Conservation (phyloP, 2,797 vertebrate genomes). For the Tokudaia muenninki region DNA sequence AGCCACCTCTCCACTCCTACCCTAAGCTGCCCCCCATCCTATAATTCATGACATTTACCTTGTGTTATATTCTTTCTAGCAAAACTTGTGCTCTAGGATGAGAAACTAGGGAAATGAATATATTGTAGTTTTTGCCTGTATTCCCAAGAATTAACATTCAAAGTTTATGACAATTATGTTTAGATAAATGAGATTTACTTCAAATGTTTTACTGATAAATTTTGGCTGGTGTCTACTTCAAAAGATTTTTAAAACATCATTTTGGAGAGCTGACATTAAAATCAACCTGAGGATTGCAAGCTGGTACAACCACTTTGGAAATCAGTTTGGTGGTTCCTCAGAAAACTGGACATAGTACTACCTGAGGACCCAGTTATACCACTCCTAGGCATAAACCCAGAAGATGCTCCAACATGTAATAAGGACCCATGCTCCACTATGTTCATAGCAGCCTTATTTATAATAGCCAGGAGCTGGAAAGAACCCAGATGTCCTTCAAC, state of each 20-base stretch:
- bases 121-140: slow-evolving; percentile 15
- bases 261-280: slow-evolving; percentile 44
- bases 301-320: too few species aligned
- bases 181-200: slow-evolving; percentile 54
- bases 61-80: neutral
- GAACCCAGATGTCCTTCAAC: too few species aligned
- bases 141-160: slow-evolving; percentile 17
- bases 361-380: too few species aligned
- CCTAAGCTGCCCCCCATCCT: neutral
- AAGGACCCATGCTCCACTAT: too few species aligned
- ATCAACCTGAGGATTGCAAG: neutral
- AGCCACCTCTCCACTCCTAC: neutral
- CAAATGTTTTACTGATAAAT: slow-evolving; percentile 61
- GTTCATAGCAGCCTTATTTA: too few species aligned
- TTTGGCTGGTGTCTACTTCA: slow-evolving; percentile 16
- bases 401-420: too few species aligned
- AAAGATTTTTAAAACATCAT: slow-evolving; percentile 51
- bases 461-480: too few species aligned
- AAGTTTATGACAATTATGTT: slow-evolving; percentile 10
- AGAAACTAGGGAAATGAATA: slow-evolving; percentile 16
- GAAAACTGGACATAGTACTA: too few species aligned
- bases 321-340: too few species aligned
- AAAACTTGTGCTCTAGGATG: neutral
- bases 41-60: slow-evolving; percentile 13
- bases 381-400: too few species aligned